Percentiles rank a stretch among this genome's conserved stretches.
phyloP scores from a whole-genome alignment of 2,888 invertebrate genomes.

The Oscheius sp. region DNA sequence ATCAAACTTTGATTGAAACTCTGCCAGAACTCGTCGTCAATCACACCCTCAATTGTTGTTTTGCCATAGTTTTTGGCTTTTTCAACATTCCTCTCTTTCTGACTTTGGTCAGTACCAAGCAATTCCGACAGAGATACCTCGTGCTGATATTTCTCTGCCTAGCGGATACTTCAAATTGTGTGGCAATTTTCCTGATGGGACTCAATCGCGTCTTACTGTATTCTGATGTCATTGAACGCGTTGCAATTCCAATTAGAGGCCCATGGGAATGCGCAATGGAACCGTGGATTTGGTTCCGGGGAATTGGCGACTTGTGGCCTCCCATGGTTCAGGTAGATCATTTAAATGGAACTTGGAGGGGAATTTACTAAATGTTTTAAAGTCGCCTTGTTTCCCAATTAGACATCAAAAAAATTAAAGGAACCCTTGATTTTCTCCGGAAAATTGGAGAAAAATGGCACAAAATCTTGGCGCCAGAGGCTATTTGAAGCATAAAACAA shows the following conservation, averaged over 20 bases:
- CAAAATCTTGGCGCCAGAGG: no score
- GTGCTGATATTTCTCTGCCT: slow-evolving; percentile 51
- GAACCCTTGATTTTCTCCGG: no score
- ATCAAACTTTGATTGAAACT: neutral
- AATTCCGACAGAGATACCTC: slow-evolving; percentile 13
- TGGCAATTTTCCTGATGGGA: slow-evolving; percentile 60
- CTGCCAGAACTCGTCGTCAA: slow-evolving; percentile 30
- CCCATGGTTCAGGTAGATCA: slow-evolving; percentile 49
- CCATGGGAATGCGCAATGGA: slow-evolving; percentile 56
- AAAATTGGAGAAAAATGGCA: no score
- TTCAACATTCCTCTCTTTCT: slow-evolving; percentile 48
- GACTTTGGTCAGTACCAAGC: slow-evolving; percentile 40
- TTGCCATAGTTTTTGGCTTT: slow-evolving; percentile 45
- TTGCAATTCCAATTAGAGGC: slow-evolving; percentile 39
- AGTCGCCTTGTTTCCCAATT: no score
- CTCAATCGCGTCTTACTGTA: slow-evolving; percentile 56
- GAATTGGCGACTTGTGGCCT: slow-evolving; percentile 59
- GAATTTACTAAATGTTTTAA: no score
- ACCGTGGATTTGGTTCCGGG: slow-evolving; percentile 53
- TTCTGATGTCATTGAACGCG: slow-evolving; percentile 42
- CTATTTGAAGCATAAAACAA: no score
- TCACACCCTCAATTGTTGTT: slow-evolving; percentile 43
- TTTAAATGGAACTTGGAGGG: neutral
- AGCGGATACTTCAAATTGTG: slow-evolving; percentile 57
- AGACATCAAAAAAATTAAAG: no score